A percentile compares a stretch with the other conserved stretches of the same genome.
Conservation (phyloP, 2,113 vertebrate species). For the Tauraco erythrolophus region DNA sequence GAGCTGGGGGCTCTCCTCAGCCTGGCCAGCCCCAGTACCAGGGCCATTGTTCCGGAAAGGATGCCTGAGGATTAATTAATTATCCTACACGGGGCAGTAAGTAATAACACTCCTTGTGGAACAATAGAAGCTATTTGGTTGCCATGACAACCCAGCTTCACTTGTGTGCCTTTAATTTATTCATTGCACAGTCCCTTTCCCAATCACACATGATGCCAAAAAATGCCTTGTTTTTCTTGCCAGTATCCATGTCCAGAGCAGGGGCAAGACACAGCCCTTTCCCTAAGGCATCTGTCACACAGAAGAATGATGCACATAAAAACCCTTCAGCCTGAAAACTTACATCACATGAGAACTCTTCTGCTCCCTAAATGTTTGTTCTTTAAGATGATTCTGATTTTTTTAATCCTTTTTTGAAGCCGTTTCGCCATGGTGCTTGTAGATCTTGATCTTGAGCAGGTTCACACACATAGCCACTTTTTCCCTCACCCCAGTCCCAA, state of each 20-base stretch:
- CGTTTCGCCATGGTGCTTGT: neutral
- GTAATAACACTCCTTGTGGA: constrained; percentile 56
- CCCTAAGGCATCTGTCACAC: neutral
- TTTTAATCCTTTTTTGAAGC: neutral
- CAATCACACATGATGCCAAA: neutral
- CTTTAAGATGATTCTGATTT: neutral
- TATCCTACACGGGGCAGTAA: constrained; percentile 65
- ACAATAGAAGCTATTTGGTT: constrained; percentile 61
- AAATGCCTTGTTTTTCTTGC: constrained; percentile 54
- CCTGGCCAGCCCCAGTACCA: neutral
- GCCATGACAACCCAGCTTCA: constrained; percentile 26
- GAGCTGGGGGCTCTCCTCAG: neutral
- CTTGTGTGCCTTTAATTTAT: constrained; percentile 67
- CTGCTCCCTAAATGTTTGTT: neutral
- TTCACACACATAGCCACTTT: neutral
- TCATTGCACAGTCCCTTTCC: constrained; percentile 46
- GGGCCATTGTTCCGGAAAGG: constrained; percentile 32
- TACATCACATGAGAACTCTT: neutral
- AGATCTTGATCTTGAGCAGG: neutral
- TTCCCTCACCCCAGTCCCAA: rapidly evolving
- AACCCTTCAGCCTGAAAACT: neutral
- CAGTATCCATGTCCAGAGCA: constrained; percentile 4
- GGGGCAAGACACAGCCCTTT: constrained; percentile 21
- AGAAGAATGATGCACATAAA: constrained; percentile 8
- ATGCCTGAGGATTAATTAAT: constrained; percentile 68